phyloP scores from a whole-genome alignment of 1,140 invertebrate species.

The Mesaphorura yosii region DNA sequence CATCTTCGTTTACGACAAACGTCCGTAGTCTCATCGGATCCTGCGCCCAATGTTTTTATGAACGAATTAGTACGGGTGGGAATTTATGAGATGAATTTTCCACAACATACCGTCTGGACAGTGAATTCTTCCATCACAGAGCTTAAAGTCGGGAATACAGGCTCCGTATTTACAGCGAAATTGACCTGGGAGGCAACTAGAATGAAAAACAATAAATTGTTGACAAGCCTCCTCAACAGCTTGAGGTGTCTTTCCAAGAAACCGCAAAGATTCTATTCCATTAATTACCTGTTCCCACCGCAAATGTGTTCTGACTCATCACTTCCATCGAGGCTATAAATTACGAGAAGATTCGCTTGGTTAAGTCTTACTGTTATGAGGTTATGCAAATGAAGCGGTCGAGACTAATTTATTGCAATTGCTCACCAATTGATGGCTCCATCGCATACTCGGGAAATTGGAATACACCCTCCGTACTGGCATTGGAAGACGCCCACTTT shows the following conservation, averaged over 20 bases:
- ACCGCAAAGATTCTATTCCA: background rate
- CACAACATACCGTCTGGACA: slow-evolving; percentile 15
- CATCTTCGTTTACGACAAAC: slow-evolving; percentile 20
- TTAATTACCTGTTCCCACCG: slow-evolving; percentile 21
- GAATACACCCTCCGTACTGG: slow-evolving; percentile 24
- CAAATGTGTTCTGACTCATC: slow-evolving; percentile 24
- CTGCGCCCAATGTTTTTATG: background rate
- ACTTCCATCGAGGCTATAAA: slow-evolving; percentile 10
- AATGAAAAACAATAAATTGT: background rate
- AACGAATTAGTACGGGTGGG: background rate
- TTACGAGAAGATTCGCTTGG: no score
- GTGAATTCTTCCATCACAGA: slow-evolving; percentile 12
- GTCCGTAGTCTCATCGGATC: slow-evolving; percentile 27
- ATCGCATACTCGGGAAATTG: slow-evolving; percentile 26
- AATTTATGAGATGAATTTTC: background rate
- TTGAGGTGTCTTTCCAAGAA: background rate
- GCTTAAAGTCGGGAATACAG: slow-evolving; percentile 18
- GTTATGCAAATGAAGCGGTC: no score
- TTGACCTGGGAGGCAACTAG: slow-evolving; percentile 22
- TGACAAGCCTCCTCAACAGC: no score
- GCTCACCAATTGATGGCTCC: slow-evolving; percentile 17
- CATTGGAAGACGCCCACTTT: slow-evolving; percentile 28
- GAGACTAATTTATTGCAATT: no score
- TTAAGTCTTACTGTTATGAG: no score
- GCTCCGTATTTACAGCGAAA: slow-evolving; percentile 27